Conservation (phyloP, 2,888 invertebrate genomes). For the Sarcophaga variegata region DNA sequence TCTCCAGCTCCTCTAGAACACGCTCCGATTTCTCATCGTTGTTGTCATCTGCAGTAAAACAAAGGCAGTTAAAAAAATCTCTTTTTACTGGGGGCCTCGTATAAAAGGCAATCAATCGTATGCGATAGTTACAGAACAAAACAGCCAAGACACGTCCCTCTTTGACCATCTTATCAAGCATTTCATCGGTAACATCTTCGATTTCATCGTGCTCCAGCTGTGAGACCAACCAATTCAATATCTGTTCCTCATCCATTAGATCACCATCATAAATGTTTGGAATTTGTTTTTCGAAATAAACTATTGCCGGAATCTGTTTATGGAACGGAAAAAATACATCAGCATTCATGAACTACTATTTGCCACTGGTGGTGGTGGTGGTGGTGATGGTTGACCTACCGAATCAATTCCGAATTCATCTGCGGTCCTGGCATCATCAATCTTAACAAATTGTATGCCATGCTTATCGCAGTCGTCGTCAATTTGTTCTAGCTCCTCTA, state of each 20-base stretch:
- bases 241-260: conserved; percentile 93
- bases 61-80: neutral
- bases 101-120: too few relatives aligned
- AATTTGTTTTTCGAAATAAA: conserved; percentile 96
- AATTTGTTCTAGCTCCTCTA: conserved; percentile 94
- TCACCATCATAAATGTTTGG: conserved; percentile 97
- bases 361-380: neutral
- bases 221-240: conserved; percentile 92
- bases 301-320: conserved; percentile 88
- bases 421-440: conserved; percentile 92
- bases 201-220: conserved; percentile 96
- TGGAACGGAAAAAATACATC: too few relatives aligned
- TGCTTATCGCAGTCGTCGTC: conserved; percentile 96
- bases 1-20: conserved; percentile 93
- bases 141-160: conserved; percentile 95
- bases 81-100: too few relatives aligned
- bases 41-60: conserved; percentile 87
- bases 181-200: conserved; percentile 96
- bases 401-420: conserved; percentile 92
- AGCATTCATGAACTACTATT: too few relatives aligned
- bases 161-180: conserved; percentile 93
- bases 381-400: conserved; percentile 73
- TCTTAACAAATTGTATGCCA: conserved; percentile 96
- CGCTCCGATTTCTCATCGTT: conserved; percentile 93
- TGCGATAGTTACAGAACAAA: conserved; percentile 88